Conservation (phyloP, 2,888 invertebrate species). For the Melipona bicolor region DNA sequence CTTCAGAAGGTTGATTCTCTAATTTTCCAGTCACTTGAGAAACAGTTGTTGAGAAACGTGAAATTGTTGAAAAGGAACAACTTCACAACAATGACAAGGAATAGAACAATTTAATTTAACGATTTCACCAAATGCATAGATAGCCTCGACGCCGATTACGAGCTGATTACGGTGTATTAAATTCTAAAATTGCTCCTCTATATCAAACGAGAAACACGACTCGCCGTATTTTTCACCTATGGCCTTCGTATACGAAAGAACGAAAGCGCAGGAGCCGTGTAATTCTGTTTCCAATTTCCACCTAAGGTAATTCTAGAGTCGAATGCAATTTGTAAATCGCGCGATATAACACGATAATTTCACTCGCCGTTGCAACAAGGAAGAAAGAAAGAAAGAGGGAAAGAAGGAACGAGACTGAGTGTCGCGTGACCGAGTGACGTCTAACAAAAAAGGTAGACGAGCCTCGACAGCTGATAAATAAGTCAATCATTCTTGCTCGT, state of each 20-base stretch:
- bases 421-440: slow-evolving; percentile 6
- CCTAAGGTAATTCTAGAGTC: neutral
- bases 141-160: too few species aligned
- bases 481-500: slow-evolving; percentile 12
- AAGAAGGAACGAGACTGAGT: neutral
- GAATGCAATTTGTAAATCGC: neutral
- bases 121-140: too few species aligned
- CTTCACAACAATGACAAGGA: too few species aligned
- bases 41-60: too few species aligned
- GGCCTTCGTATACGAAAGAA: neutral
- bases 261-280: neutral
- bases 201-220: neutral
- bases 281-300: neutral
- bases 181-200: neutral
- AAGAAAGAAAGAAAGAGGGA: neutral
- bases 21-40: too few species aligned
- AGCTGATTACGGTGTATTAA: neutral
- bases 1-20: too few species aligned
- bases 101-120: too few species aligned
- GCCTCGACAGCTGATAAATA: slow-evolving; percentile 24
- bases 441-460: slow-evolving; percentile 5
- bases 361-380: neutral
- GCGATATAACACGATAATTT: neutral
- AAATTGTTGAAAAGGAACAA: too few species aligned
- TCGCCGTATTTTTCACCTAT: neutral